Conservation (phyloP, 1,140 invertebrate genomes). For the Phymastichus coffea region DNA sequence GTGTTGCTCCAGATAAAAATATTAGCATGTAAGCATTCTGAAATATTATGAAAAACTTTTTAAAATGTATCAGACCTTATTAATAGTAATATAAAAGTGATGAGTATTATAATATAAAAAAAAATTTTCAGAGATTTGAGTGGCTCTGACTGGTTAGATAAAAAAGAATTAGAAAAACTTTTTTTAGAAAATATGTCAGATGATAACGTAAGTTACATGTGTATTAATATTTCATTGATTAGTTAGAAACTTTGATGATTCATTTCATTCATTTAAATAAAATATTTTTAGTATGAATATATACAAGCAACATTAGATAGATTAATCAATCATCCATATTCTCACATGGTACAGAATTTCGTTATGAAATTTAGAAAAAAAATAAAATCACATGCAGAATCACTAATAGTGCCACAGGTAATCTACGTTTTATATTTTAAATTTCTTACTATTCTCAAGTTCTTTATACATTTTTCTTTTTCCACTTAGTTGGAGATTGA, state of each 20-base stretch:
- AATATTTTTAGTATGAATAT: conserved; percentile 65
- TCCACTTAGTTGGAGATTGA: conserved; percentile 19
- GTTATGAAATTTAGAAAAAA: conserved; percentile 69
- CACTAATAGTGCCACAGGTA: conserved; percentile 56
- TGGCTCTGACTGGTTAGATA: conserved; percentile 68
- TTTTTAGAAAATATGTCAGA: conserved; percentile 75
- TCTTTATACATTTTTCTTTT: conserved; percentile 1
- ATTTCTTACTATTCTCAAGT: background rate
- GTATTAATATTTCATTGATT: conserved; percentile 3
- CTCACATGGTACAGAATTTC: conserved; percentile 67
- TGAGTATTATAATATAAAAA: conserved; percentile 14
- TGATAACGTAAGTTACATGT: conserved; percentile 57
- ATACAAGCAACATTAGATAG: conserved; percentile 74
- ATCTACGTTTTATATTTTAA: conserved; percentile 27
- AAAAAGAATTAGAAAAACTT: conserved; percentile 65
- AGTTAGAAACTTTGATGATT: background rate
- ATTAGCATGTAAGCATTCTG: conserved; percentile 62
- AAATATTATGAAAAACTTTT: background rate
- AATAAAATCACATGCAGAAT: conserved; percentile 58
- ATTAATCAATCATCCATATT: conserved; percentile 71
- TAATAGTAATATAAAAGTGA: too few relatives aligned
- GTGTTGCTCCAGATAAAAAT: conserved; percentile 60
- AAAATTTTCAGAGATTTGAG: conserved; percentile 54
- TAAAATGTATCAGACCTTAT: too few relatives aligned
- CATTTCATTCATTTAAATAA: background rate